Percentiles rank a stretch among this genome's conserved stretches.
Conservation (phyloP, 2,888 invertebrate genomes). For the Euzophera pinguis region DNA sequence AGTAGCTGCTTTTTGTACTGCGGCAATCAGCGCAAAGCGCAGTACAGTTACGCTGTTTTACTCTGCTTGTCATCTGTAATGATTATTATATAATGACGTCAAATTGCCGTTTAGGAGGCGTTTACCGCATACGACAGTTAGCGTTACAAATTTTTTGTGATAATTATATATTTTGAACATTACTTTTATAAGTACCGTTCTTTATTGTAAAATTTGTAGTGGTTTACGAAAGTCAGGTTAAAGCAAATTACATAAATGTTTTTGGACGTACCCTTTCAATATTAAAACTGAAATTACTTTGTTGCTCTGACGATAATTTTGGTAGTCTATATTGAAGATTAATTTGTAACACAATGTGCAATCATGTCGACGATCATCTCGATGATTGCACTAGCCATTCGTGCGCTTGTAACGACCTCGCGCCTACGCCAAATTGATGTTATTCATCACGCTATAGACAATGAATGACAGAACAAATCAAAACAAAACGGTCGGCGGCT, state of each 20-base stretch:
- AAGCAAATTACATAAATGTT: background rate
- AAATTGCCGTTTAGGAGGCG: constrained; percentile 11
- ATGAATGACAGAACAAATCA: constrained; percentile 21
- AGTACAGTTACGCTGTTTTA: constrained; percentile 48
- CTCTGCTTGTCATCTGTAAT: constrained; percentile 17
- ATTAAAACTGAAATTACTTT: background rate
- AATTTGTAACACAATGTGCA: background rate
- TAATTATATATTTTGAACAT: constrained; percentile 5
- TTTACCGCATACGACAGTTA: constrained; percentile 5
- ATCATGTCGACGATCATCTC: background rate
- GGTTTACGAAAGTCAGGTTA: background rate
- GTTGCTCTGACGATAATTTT: background rate
- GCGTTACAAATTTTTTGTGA: constrained; percentile 5
- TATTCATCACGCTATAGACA: constrained; percentile 17
- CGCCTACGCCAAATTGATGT: constrained; percentile 13
- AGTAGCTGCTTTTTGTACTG: constrained; percentile 40
- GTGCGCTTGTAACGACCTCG: background rate
- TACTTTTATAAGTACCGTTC: constrained; percentile 6
- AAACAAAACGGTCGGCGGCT: constrained; percentile 23
- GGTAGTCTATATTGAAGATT: background rate
- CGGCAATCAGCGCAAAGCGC: constrained; percentile 42
- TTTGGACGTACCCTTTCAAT: too few species aligned
- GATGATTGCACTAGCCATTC: background rate
- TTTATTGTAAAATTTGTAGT: background rate
- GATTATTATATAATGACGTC: constrained; percentile 14